Evolutionary conservation across 2,888 invertebrate species (phyloP).

Genomic region (Eupithecia exiguata): DNA sequence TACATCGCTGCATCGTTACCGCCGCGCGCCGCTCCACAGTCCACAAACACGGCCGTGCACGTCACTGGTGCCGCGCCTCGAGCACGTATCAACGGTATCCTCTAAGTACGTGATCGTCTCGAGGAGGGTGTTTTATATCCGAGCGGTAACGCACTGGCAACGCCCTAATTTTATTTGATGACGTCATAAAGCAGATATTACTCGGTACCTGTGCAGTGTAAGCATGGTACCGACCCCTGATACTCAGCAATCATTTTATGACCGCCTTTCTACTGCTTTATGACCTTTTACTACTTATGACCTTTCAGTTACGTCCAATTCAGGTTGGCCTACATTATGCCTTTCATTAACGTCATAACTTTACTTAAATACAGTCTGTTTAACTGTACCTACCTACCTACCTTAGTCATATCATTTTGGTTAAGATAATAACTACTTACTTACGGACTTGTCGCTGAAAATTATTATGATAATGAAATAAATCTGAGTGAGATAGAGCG

Average conservation of each 20-base stretch:
- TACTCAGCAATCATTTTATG: slow-evolving; percentile 46
- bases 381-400: neutral
- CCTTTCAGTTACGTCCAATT: slow-evolving; percentile 38
- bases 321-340: slow-evolving; percentile 35
- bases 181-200: slow-evolving; percentile 44
- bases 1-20: no score
- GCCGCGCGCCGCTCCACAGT: no score
- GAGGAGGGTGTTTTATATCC: slow-evolving; percentile 24
- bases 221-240: slow-evolving; percentile 44
- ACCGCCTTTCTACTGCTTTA: slow-evolving; percentile 42
- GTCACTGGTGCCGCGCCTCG: neutral
- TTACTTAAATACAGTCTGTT: neutral
- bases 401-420: no score
- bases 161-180: slow-evolving; percentile 44
- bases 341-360: slow-evolving; percentile 34
- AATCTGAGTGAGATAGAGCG: neutral
- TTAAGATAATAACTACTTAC: neutral
- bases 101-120: slow-evolving; percentile 14
- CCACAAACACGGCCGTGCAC: neutral
- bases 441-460: neutral
- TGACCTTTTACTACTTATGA: slow-evolving; percentile 41
- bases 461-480: neutral
- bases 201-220: slow-evolving; percentile 36
- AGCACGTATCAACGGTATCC: slow-evolving; percentile 11
- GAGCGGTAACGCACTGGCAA: slow-evolving; percentile 36